Conservation (phyloP, 2,888 invertebrate genomes). For the Anarsia innoxiella region DNA sequence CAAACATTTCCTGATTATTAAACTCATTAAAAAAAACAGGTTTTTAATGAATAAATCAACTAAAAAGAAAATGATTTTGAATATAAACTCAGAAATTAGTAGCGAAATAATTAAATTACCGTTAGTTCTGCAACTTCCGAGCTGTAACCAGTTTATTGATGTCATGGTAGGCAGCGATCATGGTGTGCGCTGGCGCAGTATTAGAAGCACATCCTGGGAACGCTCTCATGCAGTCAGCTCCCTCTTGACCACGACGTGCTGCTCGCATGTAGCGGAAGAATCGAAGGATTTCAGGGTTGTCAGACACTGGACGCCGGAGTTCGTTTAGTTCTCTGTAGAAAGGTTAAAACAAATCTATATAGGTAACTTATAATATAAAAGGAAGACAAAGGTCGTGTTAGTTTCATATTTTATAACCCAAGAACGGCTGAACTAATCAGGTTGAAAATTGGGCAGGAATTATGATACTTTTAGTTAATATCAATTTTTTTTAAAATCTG, state of each 20-base stretch:
- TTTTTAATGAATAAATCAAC: background rate
- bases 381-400: too few relatives aligned
- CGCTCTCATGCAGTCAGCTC: constrained; percentile 80
- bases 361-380: too few relatives aligned
- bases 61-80: background rate
- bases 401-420: too few relatives aligned
- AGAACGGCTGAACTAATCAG: too few relatives aligned
- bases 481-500: too few relatives aligned
- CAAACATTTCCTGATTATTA: background rate
- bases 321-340: constrained; percentile 86
- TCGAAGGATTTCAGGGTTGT: constrained; percentile 89
- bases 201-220: constrained; percentile 79
- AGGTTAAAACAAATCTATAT: background rate
- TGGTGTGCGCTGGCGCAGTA: constrained; percentile 82
- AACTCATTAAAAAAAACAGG: background rate
- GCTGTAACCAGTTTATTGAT: constrained; percentile 92
- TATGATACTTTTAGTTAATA: too few relatives aligned
- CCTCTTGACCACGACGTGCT: constrained; percentile 89
- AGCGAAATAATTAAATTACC: constrained; percentile 3
- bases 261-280: constrained; percentile 95
- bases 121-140: constrained; percentile 71
- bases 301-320: constrained; percentile 86
- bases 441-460: too few relatives aligned
- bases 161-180: constrained; percentile 90
- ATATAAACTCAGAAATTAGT: background rate